phyloP scores from a whole-genome alignment of 2,113 vertebrate genomes.

The Eidolon helvum region DNA sequence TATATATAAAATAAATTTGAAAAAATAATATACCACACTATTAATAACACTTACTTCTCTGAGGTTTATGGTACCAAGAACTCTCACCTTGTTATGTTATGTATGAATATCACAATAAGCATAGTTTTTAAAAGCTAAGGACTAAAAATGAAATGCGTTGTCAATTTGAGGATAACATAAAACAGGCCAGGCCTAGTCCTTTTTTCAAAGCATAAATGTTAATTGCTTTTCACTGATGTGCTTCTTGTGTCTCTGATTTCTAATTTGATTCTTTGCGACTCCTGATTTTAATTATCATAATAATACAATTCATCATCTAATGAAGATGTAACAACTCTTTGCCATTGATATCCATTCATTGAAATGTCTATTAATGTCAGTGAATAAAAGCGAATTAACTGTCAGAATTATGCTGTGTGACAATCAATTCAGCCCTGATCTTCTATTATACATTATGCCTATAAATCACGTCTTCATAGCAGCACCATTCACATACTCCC shows the following conservation, averaged over 20 bases:
- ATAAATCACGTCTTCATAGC: background rate
- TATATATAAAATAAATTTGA: background rate
- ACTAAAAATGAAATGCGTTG: background rate
- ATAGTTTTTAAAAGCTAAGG: background rate
- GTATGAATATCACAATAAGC: background rate
- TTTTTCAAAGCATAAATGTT: background rate
- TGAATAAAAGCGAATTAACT: slow-evolving; percentile 16
- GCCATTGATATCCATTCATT: background rate
- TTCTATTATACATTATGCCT: background rate
- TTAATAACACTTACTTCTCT: background rate
- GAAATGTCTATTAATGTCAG: background rate
- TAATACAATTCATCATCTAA: slow-evolving; percentile 30
- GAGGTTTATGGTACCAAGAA: background rate
- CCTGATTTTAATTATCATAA: background rate
- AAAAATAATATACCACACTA: background rate
- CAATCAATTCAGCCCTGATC: background rate
- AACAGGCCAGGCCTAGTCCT: background rate
- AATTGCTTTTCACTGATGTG: background rate
- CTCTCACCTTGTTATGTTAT: background rate
- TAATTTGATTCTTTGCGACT: slow-evolving; percentile 36
- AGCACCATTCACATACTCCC: fast-evolving
- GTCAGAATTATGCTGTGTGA: slow-evolving; percentile 24
- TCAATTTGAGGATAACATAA: background rate
- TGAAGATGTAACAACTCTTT: background rate
- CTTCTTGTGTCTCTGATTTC: background rate